A percentile compares a stretch with the other conserved stretches of the same genome.
These are phyloP conservation scores for Bombus fervidus DNA, from an alignment of 1,140 invertebrate species.

Conservation along the genomic window DNA sequence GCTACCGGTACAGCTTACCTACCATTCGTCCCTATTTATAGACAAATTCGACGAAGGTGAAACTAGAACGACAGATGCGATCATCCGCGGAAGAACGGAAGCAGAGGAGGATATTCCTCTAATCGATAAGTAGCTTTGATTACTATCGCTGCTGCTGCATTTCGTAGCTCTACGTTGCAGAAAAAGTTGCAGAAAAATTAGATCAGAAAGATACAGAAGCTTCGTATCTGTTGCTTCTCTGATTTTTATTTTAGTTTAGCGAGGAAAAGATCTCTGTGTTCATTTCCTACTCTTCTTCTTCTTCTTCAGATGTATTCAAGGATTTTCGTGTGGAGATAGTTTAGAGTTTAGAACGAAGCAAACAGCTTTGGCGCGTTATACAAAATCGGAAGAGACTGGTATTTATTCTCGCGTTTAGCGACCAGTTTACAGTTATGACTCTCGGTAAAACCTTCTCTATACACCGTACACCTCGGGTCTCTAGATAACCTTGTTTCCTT, in stretches of 20 bases:
- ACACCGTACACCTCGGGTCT: background rate
- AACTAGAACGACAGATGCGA: constrained; percentile 51
- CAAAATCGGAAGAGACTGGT: constrained; percentile 30
- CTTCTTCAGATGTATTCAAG: background rate
- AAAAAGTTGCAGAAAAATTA: background rate
- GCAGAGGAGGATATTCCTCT: constrained; percentile 26
- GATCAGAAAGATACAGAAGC: background rate
- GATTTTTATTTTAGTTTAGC: no score
- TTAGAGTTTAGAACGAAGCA: constrained; percentile 4
- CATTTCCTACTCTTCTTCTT: background rate
- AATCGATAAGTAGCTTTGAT: constrained; percentile 24
- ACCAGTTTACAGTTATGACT: constrained; percentile 43
- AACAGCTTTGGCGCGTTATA: constrained; percentile 9
- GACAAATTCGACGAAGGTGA: constrained; percentile 56
- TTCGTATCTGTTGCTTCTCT: no score
- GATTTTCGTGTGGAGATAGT: background rate
- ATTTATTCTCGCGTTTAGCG: constrained; percentile 43
- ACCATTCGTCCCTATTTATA: constrained; percentile 66
- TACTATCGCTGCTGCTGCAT: background rate
- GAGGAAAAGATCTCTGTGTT: background rate
- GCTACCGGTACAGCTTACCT: constrained; percentile 57
- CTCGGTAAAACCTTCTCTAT: constrained; percentile 29
- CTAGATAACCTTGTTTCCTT: constrained; percentile 4
- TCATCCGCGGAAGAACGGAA: constrained; percentile 48
- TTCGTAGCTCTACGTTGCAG: background rate